Evolutionary conservation across 2,797 vertebrate genomes (phyloP).

Genomic region (Cirrhinus mrigala): DNA sequence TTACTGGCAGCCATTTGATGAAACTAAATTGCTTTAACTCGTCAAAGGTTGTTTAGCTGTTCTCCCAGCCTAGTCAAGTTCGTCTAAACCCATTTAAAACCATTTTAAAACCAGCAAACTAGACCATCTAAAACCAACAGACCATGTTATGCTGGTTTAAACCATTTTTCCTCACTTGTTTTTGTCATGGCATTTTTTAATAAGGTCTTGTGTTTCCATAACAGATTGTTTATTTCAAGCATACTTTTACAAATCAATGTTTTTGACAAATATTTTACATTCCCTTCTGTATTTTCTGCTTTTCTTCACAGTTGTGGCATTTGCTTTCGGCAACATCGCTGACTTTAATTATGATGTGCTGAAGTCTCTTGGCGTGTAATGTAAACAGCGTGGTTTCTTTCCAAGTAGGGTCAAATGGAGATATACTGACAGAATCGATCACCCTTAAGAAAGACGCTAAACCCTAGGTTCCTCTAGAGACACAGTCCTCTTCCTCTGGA

Average conservation of each 20-base stretch:
- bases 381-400: neutral
- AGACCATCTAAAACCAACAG: neutral
- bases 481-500: neutral
- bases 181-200: neutral
- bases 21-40: neutral
- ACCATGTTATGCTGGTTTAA: too few species aligned
- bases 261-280: neutral
- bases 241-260: neutral
- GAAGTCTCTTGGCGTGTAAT: slow-evolving; percentile 30
- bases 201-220: neutral
- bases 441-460: slow-evolving; percentile 6
- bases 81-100: neutral
- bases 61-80: neutral
- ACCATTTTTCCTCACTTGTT: neutral
- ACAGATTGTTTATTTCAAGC: neutral
- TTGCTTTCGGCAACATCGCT: neutral
- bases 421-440: slow-evolving; percentile 14
- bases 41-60: neutral
- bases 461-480: neutral
- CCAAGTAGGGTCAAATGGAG: slow-evolving; percentile 4
- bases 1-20: neutral
- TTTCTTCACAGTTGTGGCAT: neutral
- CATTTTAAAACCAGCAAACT: neutral
- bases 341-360: slow-evolving; percentile 22
- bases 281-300: neutral